Evolutionary conservation across 2,888 invertebrate species (phyloP).

Genomic region (Ommatoiulus sabulosus): DNA sequence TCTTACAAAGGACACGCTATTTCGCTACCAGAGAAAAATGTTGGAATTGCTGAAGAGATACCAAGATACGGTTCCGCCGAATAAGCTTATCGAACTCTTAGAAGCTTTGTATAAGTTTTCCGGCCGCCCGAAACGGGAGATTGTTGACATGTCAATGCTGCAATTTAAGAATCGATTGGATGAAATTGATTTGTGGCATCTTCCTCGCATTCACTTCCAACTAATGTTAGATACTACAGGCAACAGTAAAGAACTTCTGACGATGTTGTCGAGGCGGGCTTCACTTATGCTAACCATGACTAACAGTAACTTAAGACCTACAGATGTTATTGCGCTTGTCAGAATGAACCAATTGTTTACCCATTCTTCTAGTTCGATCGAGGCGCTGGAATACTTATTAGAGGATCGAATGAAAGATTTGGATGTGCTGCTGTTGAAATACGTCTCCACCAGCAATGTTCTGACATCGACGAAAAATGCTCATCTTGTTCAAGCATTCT

Average conservation of each 20-base stretch:
- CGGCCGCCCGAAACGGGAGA: not conserved
- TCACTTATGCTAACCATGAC: not conserved
- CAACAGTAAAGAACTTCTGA: not conserved
- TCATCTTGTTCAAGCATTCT: slow-evolving; percentile 9
- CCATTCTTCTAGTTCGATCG: slow-evolving; percentile 15
- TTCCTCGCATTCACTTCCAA: slow-evolving; percentile 17
- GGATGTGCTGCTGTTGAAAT: slow-evolving; percentile 53
- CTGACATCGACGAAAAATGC: not conserved
- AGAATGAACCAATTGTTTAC: not conserved
- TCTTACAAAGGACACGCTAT: slow-evolving; percentile 47
- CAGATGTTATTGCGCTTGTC: slow-evolving; percentile 51
- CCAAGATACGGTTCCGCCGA: not conserved
- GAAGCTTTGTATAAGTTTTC: slow-evolving; percentile 49
- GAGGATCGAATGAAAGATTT: slow-evolving; percentile 8
- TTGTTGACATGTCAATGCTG: not conserved
- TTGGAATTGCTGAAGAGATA: not conserved
- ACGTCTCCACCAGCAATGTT: not conserved
- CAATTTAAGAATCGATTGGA: slow-evolving; percentile 43
- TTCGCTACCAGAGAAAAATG: slow-evolving; percentile 22
- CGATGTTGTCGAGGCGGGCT: not conserved
- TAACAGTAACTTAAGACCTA: not conserved
- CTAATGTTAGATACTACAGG: not conserved
- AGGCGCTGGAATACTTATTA: slow-evolving; percentile 47
- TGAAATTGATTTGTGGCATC: slow-evolving; percentile 16
- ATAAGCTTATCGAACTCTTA: slow-evolving; percentile 6